These are phyloP conservation scores for Hirudinaria manillensis DNA, from an alignment of 2,888 invertebrate species.

Conservation along the genomic window DNA sequence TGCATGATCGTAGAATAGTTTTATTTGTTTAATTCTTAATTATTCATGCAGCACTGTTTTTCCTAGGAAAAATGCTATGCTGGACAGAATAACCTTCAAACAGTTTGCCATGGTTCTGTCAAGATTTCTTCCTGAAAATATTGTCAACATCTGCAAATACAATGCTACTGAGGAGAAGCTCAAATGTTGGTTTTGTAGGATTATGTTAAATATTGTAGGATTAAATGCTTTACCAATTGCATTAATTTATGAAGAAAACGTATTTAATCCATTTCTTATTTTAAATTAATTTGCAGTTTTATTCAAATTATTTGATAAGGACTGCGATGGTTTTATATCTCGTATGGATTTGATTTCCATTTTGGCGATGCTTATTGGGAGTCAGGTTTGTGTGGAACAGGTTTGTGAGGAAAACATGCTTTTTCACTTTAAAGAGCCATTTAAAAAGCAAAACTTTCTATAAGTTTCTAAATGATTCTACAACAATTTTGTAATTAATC, in stretches of 20 bases:
- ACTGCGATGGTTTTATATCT: conserved; percentile 19
- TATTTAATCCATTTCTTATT: too few relatives aligned
- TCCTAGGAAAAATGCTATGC: background rate
- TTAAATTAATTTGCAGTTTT: background rate
- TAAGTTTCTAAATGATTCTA: too few relatives aligned
- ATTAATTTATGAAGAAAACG: too few relatives aligned
- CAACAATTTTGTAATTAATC: background rate
- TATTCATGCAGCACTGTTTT: background rate
- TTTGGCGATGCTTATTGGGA: conserved; percentile 13
- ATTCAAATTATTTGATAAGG: conserved; percentile 25
- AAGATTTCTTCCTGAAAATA: conserved; percentile 21
- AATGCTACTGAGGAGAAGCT: conserved; percentile 12
- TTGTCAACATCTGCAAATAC: background rate
- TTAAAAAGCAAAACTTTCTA: background rate
- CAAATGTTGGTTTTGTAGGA: background rate
- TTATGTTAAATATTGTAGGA: too few relatives aligned
- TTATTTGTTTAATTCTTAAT: too few relatives aligned
- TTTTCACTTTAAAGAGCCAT: background rate
- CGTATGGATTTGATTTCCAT: conserved; percentile 13
- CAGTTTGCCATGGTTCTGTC: conserved; percentile 22
- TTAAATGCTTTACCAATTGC: too few relatives aligned
- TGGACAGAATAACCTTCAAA: conserved; percentile 17
- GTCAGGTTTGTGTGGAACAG: conserved; percentile 11
- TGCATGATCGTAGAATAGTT: too few relatives aligned
- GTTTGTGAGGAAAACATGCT: background rate